These are phyloP conservation scores for Dione juno DNA, from an alignment of 2,888 invertebrate species.

Conservation along the genomic window DNA sequence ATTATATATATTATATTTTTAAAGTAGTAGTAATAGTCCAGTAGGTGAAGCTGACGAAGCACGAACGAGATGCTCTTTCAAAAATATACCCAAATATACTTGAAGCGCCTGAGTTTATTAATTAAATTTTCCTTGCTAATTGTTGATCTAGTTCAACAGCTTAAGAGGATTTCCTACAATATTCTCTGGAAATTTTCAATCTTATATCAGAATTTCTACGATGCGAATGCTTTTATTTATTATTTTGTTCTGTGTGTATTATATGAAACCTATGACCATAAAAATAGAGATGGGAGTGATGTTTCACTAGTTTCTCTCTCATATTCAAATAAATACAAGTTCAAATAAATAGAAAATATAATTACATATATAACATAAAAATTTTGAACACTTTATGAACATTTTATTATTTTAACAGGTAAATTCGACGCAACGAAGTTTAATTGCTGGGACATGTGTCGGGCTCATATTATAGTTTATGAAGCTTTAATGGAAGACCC, in stretches of 20 bases:
- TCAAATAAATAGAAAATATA: too few species aligned
- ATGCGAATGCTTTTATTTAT: conserved; percentile 3
- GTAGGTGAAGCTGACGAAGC: too few species aligned
- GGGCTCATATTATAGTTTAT: conserved; percentile 87
- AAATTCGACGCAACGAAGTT: conserved; percentile 87
- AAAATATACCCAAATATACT: too few species aligned
- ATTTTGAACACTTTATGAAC: not conserved
- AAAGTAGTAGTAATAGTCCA: too few species aligned
- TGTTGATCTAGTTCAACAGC: not conserved
- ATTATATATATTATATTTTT: not conserved
- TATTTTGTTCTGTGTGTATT: not conserved
- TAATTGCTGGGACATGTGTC: conserved; percentile 87
- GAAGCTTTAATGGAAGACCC: conserved; percentile 90
- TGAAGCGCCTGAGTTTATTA: too few species aligned
- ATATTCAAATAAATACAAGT: too few species aligned
- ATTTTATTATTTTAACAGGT: conserved; percentile 70
- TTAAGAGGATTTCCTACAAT: conserved; percentile 1
- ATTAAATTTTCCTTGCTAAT: too few species aligned
- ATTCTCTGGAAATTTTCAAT: not conserved
- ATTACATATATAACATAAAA: too few species aligned
- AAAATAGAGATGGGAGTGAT: too few species aligned
- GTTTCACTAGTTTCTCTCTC: not conserved
- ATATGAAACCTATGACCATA: too few species aligned
- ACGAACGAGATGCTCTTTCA: too few species aligned
- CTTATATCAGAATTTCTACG: not conserved